Conservation (phyloP, 2,113 vertebrate species). For the Melanostigma gelatinosum region DNA sequence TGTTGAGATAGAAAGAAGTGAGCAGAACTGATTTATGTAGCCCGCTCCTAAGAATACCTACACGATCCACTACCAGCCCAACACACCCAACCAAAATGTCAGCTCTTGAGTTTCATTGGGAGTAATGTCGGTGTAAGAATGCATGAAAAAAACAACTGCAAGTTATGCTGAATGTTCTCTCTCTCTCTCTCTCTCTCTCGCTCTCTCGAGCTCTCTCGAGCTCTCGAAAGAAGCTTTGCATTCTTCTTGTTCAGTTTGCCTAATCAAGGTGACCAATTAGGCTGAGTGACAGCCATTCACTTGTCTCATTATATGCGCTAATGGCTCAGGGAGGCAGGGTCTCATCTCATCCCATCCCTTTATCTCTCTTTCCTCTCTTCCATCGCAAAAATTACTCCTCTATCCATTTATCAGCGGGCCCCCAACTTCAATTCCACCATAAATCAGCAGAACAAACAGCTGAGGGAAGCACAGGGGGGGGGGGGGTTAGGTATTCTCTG, state of each 20-base stretch:
- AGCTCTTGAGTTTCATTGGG: not conserved
- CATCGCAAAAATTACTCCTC: conserved; percentile 62
- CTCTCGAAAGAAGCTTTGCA: conserved; percentile 3
- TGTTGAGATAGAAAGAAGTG: too few relatives aligned
- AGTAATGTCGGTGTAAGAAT: not conserved
- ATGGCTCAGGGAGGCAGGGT: conserved; percentile 53
- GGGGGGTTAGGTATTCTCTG: conserved; percentile 55
- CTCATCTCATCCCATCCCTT: conserved; percentile 47
- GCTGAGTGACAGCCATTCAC: conserved; percentile 68
- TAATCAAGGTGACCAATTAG: conserved; percentile 73
- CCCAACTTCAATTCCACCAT: conserved; percentile 62
- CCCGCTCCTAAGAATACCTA: too few relatives aligned
- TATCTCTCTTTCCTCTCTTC: conserved; percentile 47
- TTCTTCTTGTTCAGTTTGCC: conserved; percentile 8
- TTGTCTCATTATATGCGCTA: conserved; percentile 66
- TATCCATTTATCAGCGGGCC: conserved; percentile 51
- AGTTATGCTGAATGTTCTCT: too few relatives aligned
- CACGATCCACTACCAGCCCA: not conserved
- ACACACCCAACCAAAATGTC: not conserved
- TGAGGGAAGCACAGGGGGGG: conserved; percentile 28
- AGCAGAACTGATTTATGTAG: too few relatives aligned
- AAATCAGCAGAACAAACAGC: conserved; percentile 70
- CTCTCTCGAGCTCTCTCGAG: too few relatives aligned
- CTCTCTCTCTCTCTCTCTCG: too few relatives aligned
- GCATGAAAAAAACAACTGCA: not conserved